Evolutionary conservation across 1,140 invertebrate genomes (phyloP).

Genomic region (Diplogasteroides magnus): DNA sequence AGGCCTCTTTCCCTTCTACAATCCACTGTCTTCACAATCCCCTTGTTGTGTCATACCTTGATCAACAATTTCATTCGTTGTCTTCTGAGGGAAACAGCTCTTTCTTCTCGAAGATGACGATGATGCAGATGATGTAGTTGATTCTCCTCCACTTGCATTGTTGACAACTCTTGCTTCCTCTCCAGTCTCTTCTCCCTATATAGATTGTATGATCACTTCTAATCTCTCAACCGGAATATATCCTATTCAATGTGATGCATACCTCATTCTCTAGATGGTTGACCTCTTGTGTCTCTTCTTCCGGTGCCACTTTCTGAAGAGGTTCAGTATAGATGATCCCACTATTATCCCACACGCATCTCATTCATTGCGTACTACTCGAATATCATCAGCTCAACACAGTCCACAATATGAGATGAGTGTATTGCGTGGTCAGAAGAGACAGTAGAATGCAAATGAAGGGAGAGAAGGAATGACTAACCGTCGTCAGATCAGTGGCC

Average conservation of each 20-base stretch:
- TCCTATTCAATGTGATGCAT: not conserved
- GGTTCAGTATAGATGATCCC: not conserved
- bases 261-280: not conserved
- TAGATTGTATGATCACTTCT: no score
- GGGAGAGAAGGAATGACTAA: conserved; percentile 7
- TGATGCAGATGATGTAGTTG: not conserved
- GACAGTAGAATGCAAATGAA: conserved; percentile 1
- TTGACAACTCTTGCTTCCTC: not conserved
- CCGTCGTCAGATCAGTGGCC: not conserved
- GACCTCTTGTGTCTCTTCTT: not conserved
- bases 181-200: not conserved
- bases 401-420: no score
- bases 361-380: not conserved
- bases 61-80: not conserved
- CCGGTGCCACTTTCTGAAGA: not conserved
- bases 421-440: not conserved
- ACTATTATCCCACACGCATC: not conserved
- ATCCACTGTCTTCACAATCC: not conserved
- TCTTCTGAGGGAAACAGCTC: not conserved
- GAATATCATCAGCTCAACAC: no score
- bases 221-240: no score
- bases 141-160: not conserved
- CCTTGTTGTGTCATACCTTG: not conserved
- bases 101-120: not conserved
- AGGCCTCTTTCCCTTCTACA: not conserved